phyloP scores from a whole-genome alignment of 1,140 invertebrate genomes.

The Coelopa frigida region DNA sequence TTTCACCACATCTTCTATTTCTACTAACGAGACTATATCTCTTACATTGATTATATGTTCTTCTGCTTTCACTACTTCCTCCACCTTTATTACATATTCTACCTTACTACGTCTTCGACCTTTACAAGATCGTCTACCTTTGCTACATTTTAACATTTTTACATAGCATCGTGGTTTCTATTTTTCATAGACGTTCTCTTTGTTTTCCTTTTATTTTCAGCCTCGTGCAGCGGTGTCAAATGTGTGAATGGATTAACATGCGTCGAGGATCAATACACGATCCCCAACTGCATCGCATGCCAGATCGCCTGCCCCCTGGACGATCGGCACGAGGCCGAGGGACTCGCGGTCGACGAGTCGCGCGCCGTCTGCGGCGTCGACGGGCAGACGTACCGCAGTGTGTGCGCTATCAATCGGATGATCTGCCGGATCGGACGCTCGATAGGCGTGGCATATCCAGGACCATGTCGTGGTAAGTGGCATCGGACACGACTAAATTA shows the following conservation, averaged over 20 bases:
- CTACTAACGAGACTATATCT: too few relatives aligned
- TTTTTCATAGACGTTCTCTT: too few relatives aligned
- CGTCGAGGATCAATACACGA: slow-evolving; percentile 76
- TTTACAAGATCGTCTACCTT: too few relatives aligned
- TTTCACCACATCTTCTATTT: too few relatives aligned
- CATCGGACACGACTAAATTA: too few relatives aligned
- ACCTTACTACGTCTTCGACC: too few relatives aligned
- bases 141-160: too few relatives aligned
- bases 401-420: slow-evolving; percentile 75
- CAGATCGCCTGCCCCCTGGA: slow-evolving; percentile 55
- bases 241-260: slow-evolving; percentile 77
- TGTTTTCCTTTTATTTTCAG: slow-evolving; percentile 44
- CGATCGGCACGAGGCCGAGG: slow-evolving; percentile 15
- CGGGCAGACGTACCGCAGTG: slow-evolving; percentile 76
- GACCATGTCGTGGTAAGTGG: slow-evolving; percentile 70
- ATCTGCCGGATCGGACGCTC: slow-evolving; percentile 74
- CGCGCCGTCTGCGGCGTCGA: slow-evolving; percentile 77
- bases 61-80: too few relatives aligned
- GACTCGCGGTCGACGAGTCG: slow-evolving; percentile 35
- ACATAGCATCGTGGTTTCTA: too few relatives aligned
- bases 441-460: slow-evolving; percentile 78
- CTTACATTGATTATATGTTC: too few relatives aligned
- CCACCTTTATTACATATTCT: too few relatives aligned
- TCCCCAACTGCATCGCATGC: slow-evolving; percentile 75
- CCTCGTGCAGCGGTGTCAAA: slow-evolving; percentile 67